A percentile compares a stretch with the other conserved stretches of the same genome.
These are phyloP conservation scores for Eupsittula cactorum DNA, from an alignment of 2,113 vertebrate genomes.

Conservation along the genomic window DNA sequence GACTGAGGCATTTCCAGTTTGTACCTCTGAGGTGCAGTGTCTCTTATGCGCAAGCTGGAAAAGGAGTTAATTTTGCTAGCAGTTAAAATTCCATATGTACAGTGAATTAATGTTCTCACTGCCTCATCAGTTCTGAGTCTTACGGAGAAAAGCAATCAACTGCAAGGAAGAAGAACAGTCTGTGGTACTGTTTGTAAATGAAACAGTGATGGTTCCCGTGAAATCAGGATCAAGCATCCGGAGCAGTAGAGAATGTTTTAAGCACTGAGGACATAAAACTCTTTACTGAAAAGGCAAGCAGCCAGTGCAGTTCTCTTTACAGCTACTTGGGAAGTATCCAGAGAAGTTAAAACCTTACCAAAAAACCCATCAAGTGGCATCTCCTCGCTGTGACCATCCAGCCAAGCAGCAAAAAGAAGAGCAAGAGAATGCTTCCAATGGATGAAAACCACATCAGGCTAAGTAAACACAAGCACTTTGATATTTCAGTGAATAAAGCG, in stretches of 20 bases:
- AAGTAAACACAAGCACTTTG: background rate
- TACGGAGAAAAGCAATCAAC: background rate
- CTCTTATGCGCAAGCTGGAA: background rate
- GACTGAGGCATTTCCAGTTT: fast-evolving
- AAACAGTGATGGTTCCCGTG: background rate
- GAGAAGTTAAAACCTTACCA: background rate
- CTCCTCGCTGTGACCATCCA: background rate
- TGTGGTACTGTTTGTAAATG: background rate
- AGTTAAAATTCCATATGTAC: background rate
- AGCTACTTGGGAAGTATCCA: background rate
- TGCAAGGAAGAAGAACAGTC: background rate
- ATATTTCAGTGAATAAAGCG: background rate
- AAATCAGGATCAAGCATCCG: background rate
- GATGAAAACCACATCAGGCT: background rate
- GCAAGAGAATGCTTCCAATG: background rate
- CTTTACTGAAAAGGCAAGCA: background rate
- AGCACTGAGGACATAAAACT: background rate
- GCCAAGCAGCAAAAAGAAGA: background rate
- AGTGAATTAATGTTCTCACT: background rate
- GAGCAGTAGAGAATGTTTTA: background rate
- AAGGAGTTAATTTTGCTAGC: background rate
- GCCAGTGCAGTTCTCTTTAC: background rate
- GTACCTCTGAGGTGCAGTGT: background rate
- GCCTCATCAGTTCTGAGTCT: background rate
- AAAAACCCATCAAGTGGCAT: background rate